Percentiles rank a stretch among this genome's conserved stretches.
phyloP scores from a whole-genome alignment of 2,797 vertebrate species.

The Pelodytes ibericus region DNA sequence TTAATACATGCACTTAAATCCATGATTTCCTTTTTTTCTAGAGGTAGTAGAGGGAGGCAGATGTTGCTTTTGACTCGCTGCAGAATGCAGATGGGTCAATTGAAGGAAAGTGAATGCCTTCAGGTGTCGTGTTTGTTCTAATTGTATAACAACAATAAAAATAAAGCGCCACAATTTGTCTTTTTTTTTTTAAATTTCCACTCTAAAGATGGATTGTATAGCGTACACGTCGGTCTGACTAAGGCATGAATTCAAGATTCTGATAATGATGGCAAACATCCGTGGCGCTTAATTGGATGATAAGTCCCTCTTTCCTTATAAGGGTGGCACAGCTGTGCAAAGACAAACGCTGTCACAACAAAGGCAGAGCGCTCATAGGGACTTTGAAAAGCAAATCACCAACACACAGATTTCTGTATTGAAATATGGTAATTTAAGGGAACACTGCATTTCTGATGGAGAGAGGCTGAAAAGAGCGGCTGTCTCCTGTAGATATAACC shows the following conservation, averaged over 20 bases:
- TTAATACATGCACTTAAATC: constrained; percentile 14
- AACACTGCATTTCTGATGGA: constrained; percentile 23
- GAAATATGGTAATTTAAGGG: constrained; percentile 37
- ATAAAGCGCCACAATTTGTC: too few species aligned
- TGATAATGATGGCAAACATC: constrained; percentile 8
- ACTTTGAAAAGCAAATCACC: constrained; percentile 41
- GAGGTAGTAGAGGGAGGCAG: constrained; percentile 21
- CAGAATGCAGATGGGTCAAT: constrained; percentile 25
- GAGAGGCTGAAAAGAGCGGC: constrained; percentile 5
- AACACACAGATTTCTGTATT: constrained; percentile 18
- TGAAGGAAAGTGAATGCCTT: constrained; percentile 21
- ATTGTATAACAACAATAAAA: not conserved
- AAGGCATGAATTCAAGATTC: constrained; percentile 28
- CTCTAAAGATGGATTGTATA: constrained; percentile 1
- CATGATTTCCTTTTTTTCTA: not conserved
- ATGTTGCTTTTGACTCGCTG: constrained; percentile 24
- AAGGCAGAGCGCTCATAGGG: constrained; percentile 27
- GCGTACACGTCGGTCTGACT: not conserved
- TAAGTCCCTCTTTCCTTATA: constrained; percentile 20
- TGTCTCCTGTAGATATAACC: constrained; percentile 10
- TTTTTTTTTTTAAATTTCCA: not conserved
- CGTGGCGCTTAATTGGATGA: constrained; percentile 46
- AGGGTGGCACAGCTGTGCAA: constrained; percentile 44
- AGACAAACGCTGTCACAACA: constrained; percentile 51
- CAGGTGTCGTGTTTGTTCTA: constrained; percentile 36